A percentile compares a stretch with the other conserved stretches of the same genome.
These are phyloP conservation scores for Scaptomyza hsui DNA, from an alignment of 1,140 invertebrate species.

Conservation along the genomic window DNA sequence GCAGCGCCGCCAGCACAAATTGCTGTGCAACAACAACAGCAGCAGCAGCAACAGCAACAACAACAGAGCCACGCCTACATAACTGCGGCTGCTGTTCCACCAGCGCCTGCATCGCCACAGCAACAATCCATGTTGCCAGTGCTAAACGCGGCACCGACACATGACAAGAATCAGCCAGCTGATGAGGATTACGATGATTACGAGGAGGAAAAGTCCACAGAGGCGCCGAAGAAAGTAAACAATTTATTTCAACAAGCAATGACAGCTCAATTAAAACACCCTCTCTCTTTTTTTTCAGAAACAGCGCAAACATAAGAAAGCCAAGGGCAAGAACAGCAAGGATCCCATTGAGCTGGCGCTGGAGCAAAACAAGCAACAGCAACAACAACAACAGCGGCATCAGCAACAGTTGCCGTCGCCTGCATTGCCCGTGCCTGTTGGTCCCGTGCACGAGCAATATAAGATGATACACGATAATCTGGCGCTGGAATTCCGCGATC, in stretches of 20 bases:
- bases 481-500: conserved; percentile 82
- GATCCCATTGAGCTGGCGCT: conserved; percentile 72
- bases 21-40: conserved; percentile 41
- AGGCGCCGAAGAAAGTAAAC: conserved; percentile 75
- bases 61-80: conserved; percentile 50
- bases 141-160: conserved; percentile 58
- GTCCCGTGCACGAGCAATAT: conserved; percentile 76
- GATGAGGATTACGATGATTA: conserved; percentile 80
- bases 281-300: conserved; percentile 48
- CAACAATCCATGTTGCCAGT: conserved; percentile 68
- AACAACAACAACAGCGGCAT: conserved; percentile 62
- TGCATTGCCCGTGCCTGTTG: conserved; percentile 51
- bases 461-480: conserved; percentile 81
- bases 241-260: background rate
- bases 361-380: conserved; percentile 71
- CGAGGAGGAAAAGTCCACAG: conserved; percentile 80
- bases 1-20: conserved; percentile 36
- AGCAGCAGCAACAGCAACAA: conserved; percentile 41
- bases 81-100: conserved; percentile 22
- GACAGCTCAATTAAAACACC: background rate
- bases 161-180: conserved; percentile 52
- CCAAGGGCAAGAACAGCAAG: conserved; percentile 56
- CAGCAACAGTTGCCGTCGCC: conserved; percentile 52
- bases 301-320: conserved; percentile 78
- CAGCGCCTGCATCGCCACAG: conserved; percentile 23